Evolutionary conservation across 2,113 vertebrate genomes (phyloP), one percentile per base, ranked within the genome.

Genomic region (Chroicocephalus ridibundus): DNA sequence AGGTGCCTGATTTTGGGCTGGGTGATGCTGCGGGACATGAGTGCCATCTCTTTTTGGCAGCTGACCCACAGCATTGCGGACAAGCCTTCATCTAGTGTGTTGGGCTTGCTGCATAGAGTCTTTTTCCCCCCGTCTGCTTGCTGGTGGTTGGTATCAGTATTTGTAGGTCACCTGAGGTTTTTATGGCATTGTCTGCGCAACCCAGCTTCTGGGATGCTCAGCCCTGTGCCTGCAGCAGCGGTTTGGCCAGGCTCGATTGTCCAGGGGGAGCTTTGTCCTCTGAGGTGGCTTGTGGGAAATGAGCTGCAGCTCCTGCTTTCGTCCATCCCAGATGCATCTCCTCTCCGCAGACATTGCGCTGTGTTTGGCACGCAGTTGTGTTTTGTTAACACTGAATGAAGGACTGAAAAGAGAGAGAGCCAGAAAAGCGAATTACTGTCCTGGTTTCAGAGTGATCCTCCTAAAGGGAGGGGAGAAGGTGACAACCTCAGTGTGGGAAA

Each of bases 401-500:
- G 64, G 92, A 92, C 61, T 20, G 19, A 82, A 92, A 86, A 81
- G 57, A 29, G 40, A 85, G 60, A 31, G 44, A 81, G 82, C 69
- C 94, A 90, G 80, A 75, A 88, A 93, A 75, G 52, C 6, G 1
- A 81, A 92, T 83, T 89, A 83, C 61, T 92, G 72, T 94, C 90
- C 55, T 88, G 86, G 49, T 94, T 93, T 84, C 60, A 70, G 69
- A 64, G 44, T 1, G 1, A 68, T 91, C 44, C 52, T 78, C 72
- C 17, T 22, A 61, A 84, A 92, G 92, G 86, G 92, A 92, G 76
- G 82, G 86, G 47, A 94, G 90, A 90, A 94, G 42, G 72, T 84
- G 94, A 87, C 51, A 84, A 32, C 91, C 61, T 93, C 84, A 60
- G 57, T 91, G 91, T 96, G 92, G 94, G 92, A 95, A 96, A 94